phyloP scores from a whole-genome alignment of 2,888 invertebrate genomes.

The Idaea straminata region DNA sequence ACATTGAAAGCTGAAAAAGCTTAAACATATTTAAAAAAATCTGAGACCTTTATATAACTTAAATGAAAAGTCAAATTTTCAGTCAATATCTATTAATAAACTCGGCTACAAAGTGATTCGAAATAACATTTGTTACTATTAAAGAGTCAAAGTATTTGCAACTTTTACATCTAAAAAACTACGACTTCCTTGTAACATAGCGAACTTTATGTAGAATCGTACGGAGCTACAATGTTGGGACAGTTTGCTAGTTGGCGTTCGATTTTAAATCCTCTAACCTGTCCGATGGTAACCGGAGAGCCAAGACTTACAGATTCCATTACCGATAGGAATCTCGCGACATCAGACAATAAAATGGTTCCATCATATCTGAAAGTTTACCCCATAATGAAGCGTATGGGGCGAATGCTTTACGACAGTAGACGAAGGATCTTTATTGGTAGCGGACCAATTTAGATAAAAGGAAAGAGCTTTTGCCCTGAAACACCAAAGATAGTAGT shows the following conservation, averaged over 20 bases:
- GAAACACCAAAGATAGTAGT: slow-evolving; percentile 78
- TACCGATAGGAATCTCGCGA: slow-evolving; percentile 78
- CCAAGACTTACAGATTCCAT: slow-evolving; percentile 60
- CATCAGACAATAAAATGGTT: slow-evolving; percentile 79
- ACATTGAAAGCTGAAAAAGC: too few species aligned
- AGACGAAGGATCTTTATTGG: slow-evolving; percentile 79
- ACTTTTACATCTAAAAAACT: slow-evolving; percentile 29
- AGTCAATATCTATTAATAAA: neutral
- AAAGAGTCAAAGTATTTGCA: slow-evolving; percentile 22
- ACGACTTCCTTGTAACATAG: slow-evolving; percentile 28
- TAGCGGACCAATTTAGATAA: slow-evolving; percentile 80
- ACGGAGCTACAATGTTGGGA: slow-evolving; percentile 38
- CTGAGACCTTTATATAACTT: too few species aligned
- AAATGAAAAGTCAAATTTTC: neutral
- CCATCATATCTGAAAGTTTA: slow-evolving; percentile 80
- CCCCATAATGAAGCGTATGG: slow-evolving; percentile 80
- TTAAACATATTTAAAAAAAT: too few species aligned
- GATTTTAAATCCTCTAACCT: slow-evolving; percentile 47
- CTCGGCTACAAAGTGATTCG: slow-evolving; percentile 10
- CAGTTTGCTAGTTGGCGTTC: slow-evolving; percentile 43
- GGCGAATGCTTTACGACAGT: slow-evolving; percentile 79
- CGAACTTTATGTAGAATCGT: slow-evolving; percentile 40
- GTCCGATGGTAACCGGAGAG: slow-evolving; percentile 29
- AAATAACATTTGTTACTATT: slow-evolving; percentile 6
- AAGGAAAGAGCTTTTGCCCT: slow-evolving; percentile 78